A percentile compares a stretch with the other conserved stretches of the same genome.
These are phyloP conservation scores for Lagria hirta DNA, from an alignment of 2,888 invertebrate species.

Conservation along the genomic window DNA sequence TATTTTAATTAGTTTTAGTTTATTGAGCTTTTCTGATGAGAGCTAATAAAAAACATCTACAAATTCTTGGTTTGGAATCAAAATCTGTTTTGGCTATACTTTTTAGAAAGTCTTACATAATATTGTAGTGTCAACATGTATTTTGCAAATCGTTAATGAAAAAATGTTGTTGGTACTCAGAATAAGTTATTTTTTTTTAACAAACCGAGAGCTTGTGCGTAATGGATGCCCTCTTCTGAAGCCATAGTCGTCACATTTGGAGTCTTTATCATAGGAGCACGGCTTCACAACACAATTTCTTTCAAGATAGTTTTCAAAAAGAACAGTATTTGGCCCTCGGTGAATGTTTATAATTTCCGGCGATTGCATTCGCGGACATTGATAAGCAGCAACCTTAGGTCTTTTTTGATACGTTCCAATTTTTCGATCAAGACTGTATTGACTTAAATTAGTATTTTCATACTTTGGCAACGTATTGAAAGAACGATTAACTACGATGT, in stretches of 20 bases:
- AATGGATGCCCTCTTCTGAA: constrained; percentile 45
- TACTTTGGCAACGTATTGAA: constrained; percentile 47
- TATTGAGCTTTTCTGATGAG: too few relatives aligned
- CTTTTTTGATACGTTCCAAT: constrained; percentile 29
- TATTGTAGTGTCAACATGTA: too few relatives aligned
- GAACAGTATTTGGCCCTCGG: constrained; percentile 43
- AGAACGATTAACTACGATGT: constrained; percentile 42
- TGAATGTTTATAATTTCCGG: constrained; percentile 53
- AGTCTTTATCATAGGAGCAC: constrained; percentile 45
- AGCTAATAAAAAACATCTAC: too few relatives aligned
- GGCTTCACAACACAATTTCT: constrained; percentile 44
- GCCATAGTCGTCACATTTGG: constrained; percentile 49
- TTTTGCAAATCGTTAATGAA: background rate
- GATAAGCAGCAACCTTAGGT: constrained; percentile 45
- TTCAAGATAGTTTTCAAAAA: constrained; percentile 44
- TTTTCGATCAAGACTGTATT: constrained; percentile 56
- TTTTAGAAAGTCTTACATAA: too few relatives aligned
- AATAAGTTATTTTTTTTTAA: too few relatives aligned
- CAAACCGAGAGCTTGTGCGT: constrained; percentile 39
- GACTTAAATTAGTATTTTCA: constrained; percentile 46
- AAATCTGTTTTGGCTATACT: too few relatives aligned
- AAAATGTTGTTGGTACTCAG: constrained; percentile 1
- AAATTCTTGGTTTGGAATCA: too few relatives aligned
- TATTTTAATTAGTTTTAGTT: too few relatives aligned
- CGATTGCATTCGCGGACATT: constrained; percentile 40